These are phyloP conservation scores for Brotogeris chrysoptera DNA, from an alignment of 2,797 vertebrate genomes.

Conservation along the genomic window DNA sequence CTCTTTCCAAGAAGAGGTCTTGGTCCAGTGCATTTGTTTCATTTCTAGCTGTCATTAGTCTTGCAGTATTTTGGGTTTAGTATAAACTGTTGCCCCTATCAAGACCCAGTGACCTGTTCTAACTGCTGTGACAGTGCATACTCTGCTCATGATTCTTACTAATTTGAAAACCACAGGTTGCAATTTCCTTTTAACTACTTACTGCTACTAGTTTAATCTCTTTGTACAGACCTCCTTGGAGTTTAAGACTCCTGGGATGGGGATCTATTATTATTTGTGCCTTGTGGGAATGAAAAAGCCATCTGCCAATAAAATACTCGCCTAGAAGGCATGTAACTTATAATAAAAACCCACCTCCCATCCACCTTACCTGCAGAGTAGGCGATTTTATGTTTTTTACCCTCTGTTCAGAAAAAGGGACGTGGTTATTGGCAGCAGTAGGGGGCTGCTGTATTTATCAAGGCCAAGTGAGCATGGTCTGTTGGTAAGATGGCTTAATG, in stretches of 20 bases:
- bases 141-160: slow-evolving; percentile 45
- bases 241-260: slow-evolving; percentile 27
- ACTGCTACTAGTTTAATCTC: slow-evolving; percentile 63
- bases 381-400: slow-evolving; percentile 42
- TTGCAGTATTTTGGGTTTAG: neutral
- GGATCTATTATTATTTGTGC: slow-evolving; percentile 51
- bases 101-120: slow-evolving; percentile 1
- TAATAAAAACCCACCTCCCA: slow-evolving; percentile 21
- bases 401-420: slow-evolving; percentile 32
- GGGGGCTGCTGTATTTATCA: slow-evolving; percentile 44
- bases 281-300: slow-evolving; percentile 41
- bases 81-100: neutral
- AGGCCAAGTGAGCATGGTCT: slow-evolving; percentile 52
- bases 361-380: slow-evolving; percentile 48
- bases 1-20: neutral
- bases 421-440: slow-evolving; percentile 25
- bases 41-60: neutral
- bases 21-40: neutral
- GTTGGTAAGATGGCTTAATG: slow-evolving; percentile 48
- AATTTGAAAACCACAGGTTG: slow-evolving; percentile 66
- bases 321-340: slow-evolving; percentile 60
- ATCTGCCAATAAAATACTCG: slow-evolving; percentile 64
- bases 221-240: slow-evolving; percentile 48
- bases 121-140: neutral
- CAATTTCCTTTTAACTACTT: slow-evolving; percentile 47